phyloP scores from a whole-genome alignment of 2,113 vertebrate species.

The Gnathonemus longibarbis region DNA sequence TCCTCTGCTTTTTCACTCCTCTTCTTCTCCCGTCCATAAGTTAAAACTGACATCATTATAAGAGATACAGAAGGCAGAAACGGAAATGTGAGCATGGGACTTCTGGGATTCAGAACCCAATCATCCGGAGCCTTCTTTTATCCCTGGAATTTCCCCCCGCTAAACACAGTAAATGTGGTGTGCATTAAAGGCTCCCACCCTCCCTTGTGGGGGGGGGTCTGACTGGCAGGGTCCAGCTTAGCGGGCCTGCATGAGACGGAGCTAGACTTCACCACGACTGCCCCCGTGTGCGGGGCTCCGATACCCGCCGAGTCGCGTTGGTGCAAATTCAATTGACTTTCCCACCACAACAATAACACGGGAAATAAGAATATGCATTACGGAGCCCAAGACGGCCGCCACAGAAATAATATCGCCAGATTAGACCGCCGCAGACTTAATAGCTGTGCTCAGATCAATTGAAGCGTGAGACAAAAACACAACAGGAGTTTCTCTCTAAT shows the following conservation, averaged over 20 bases:
- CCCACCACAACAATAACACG: neutral
- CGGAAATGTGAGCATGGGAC: slow-evolving; percentile 16
- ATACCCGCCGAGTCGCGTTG: neutral
- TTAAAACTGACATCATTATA: slow-evolving; percentile 33
- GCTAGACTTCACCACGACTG: slow-evolving; percentile 21
- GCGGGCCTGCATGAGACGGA: neutral
- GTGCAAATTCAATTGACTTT: slow-evolving; percentile 8
- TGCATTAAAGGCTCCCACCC: slow-evolving; percentile 30
- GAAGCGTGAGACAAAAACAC: slow-evolving; percentile 1
- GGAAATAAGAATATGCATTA: neutral
- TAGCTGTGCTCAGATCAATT: neutral
- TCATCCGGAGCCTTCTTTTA: slow-evolving; percentile 36
- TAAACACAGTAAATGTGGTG: slow-evolving; percentile 32
- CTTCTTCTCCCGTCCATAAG: slow-evolving; percentile 9
- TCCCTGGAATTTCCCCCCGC: slow-evolving; percentile 27
- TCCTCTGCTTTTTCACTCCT: slow-evolving; percentile 9
- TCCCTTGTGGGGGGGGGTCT: slow-evolving; percentile 16
- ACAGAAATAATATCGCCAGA: slow-evolving; percentile 8
- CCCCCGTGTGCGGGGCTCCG: slow-evolving; percentile 12
- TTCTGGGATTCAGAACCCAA: slow-evolving; percentile 26
- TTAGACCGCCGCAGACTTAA: slow-evolving; percentile 3
- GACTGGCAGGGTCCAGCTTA: slow-evolving; percentile 15
- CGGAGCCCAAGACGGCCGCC: neutral
- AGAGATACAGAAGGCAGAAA: slow-evolving; percentile 14
- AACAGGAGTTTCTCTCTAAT: slow-evolving; percentile 6